phyloP scores from a whole-genome alignment of 1,140 invertebrate genomes.

The Trissolcus basalis region DNA sequence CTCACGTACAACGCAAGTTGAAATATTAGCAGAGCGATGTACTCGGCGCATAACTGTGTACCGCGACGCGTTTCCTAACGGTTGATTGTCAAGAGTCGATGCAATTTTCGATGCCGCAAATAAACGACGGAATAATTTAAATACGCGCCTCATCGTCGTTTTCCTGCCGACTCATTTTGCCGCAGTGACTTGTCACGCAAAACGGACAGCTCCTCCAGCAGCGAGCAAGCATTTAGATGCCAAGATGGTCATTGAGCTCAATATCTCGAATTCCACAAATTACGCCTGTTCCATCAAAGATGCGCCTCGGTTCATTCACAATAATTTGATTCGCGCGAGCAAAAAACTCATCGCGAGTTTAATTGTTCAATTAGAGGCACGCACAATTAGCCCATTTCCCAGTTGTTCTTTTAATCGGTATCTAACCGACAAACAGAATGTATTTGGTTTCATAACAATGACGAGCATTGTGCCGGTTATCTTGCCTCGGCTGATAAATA shows the following conservation, averaged over 20 bases:
- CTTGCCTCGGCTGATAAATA: conserved; percentile 25
- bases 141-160: conserved; percentile 20
- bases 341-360: conserved; percentile 2
- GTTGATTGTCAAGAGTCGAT: conserved; percentile 52
- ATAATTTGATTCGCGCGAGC: neutral
- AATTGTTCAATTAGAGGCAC: neutral
- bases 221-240: conserved; percentile 28
- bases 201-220: no score
- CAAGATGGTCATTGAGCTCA: conserved; percentile 10
- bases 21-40: conserved; percentile 56
- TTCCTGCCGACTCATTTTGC: conserved; percentile 17
- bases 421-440: neutral
- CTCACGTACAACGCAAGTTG: conserved; percentile 39
- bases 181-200: no score
- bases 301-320: neutral
- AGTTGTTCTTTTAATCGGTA: neutral
- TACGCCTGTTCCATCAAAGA: neutral
- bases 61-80: conserved; percentile 59
- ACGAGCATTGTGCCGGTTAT: conserved; percentile 9
- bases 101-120: conserved; percentile 42
- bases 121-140: conserved; percentile 38
- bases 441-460: conserved; percentile 10
- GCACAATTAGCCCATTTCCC: no score
- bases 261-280: conserved; percentile 21
- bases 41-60: conserved; percentile 58